Evolutionary conservation across 35 echinoderm and acorn worm species (phyloP).

Genomic region (Ptychodera flava): DNA sequence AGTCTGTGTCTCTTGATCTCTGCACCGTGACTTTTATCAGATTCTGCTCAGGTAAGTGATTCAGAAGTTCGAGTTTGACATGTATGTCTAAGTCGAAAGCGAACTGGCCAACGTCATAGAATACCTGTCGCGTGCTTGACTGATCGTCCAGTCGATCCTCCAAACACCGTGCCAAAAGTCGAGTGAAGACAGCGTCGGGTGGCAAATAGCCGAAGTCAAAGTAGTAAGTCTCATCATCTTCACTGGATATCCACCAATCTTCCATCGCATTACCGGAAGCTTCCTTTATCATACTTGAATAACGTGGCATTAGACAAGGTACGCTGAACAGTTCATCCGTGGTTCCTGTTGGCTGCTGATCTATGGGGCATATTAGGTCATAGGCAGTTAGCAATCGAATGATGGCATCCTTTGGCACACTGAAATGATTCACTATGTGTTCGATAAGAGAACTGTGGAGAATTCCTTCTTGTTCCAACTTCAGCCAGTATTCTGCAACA

Average conservation of each 20-base stretch:
- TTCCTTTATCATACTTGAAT: not conserved
- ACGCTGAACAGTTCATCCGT: not conserved
- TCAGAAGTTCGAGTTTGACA: not conserved
- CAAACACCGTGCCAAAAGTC: constrained; percentile 12
- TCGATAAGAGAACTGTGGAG: constrained; percentile 5
- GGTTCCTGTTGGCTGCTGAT: not conserved
- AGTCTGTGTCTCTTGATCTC: not conserved
- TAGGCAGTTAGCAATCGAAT: not conserved
- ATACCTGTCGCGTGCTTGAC: not conserved
- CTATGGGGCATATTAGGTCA: not conserved
- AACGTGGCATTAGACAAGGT: not conserved
- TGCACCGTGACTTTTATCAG: not conserved
- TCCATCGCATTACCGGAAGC: not conserved
- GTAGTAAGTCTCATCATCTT: constrained; percentile 8
- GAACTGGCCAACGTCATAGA: not conserved
- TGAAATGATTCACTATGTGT: not conserved
- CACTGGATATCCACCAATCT: not conserved
- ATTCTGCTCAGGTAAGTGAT: not conserved
- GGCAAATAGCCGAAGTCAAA: constrained; percentile 22
- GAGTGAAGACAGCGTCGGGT: constrained; percentile 12
- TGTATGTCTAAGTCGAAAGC: not conserved
- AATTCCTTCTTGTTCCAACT: constrained; percentile 11
- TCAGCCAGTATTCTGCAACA: constrained; percentile 15
- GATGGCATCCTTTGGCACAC: not conserved
- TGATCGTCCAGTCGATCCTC: not conserved